Evolutionary conservation across 2,888 invertebrate genomes (phyloP).

Genomic region (Orchesella flavescens): DNA sequence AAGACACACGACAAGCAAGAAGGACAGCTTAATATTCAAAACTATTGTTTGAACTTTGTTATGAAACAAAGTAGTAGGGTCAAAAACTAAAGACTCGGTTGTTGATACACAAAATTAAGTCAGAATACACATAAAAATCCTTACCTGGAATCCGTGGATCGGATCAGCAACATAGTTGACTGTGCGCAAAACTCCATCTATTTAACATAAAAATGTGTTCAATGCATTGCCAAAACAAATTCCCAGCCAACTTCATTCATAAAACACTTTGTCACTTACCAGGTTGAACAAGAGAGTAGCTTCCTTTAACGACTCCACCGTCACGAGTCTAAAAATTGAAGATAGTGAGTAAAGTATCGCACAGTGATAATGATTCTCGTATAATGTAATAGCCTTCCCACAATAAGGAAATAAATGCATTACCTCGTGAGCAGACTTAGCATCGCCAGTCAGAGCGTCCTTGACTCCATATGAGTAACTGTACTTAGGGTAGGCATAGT

Average conservation of each 20-base stretch:
- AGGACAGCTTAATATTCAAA: not conserved
- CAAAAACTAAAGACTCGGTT: no score
- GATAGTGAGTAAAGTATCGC: no score
- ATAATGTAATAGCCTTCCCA: no score
- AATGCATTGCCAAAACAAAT: no score
- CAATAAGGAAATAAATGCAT: no score
- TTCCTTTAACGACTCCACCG: slow-evolving; percentile 59
- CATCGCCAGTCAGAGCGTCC: slow-evolving; percentile 44
- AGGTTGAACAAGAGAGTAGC: slow-evolving; percentile 54
- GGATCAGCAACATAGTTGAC: slow-evolving; percentile 52
- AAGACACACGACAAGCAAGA: no score
- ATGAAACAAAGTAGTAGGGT: no score
- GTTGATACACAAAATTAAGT: no score
- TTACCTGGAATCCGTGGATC: slow-evolving; percentile 43
- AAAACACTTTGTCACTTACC: not conserved
- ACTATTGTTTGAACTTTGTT: not conserved
- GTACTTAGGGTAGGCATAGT: slow-evolving; percentile 52
- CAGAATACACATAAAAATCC: no score
- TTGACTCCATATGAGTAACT: slow-evolving; percentile 47
- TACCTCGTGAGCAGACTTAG: slow-evolving; percentile 44
- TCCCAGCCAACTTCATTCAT: not conserved
- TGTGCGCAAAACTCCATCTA: slow-evolving; percentile 37
- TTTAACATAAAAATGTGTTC: not conserved
- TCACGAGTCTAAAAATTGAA: slow-evolving; percentile 38
- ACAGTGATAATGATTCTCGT: no score